Conservation (phyloP, 2,888 invertebrate species). For the Crematogaster levior region DNA sequence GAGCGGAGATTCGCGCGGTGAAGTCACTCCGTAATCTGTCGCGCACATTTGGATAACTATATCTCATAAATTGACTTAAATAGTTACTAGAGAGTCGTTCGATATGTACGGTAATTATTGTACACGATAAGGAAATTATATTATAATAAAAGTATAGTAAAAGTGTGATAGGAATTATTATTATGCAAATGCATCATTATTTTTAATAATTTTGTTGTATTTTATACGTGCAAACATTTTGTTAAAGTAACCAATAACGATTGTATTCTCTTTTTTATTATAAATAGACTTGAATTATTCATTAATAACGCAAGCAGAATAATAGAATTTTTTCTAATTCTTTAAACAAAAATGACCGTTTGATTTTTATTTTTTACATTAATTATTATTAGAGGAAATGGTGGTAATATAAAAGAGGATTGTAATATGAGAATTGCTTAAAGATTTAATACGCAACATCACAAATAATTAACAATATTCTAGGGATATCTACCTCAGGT, state of each 20-base stretch:
- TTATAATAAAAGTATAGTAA: not conserved
- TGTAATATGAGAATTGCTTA: too few species aligned
- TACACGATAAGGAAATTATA: conserved; percentile 8
- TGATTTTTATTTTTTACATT: not conserved
- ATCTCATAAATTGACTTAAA: conserved; percentile 41
- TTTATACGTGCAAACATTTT: not conserved
- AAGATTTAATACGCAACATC: too few species aligned
- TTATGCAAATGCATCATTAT: not conserved
- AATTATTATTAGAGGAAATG: too few species aligned
- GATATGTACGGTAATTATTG: conserved; percentile 15
- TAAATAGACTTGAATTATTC: not conserved
- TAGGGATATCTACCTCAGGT: too few species aligned
- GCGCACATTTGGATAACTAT: conserved; percentile 41
- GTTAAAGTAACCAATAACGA: not conserved
- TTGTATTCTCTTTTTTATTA: not conserved
- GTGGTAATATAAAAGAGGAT: too few species aligned
- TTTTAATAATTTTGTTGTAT: not conserved
- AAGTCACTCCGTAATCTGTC: conserved; percentile 43
- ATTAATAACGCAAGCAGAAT: not conserved
- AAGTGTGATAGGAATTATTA: not conserved
- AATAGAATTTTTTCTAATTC: not conserved
- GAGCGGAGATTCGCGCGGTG: conserved; percentile 24
- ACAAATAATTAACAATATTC: too few species aligned
- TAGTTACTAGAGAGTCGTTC: not conserved
- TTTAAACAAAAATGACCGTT: not conserved